Conservation (phyloP, 2,888 invertebrate genomes). For the Drosophila macrospina region DNA sequence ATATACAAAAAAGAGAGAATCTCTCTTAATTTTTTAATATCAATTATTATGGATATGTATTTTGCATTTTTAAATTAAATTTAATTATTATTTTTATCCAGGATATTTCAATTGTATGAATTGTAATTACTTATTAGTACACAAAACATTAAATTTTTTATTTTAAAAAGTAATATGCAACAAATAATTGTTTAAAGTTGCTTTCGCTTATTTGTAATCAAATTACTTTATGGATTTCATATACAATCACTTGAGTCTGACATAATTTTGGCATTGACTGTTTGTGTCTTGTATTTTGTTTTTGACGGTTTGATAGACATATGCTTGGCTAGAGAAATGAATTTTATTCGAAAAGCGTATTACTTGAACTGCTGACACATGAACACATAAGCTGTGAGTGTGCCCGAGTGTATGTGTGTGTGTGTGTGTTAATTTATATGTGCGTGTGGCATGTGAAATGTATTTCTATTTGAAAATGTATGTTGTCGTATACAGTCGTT, state of each 20-base stretch:
- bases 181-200: not conserved
- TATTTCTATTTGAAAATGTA: constrained; percentile 20
- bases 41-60: too few species aligned
- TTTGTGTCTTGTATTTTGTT: constrained; percentile 4
- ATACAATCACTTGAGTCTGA: not conserved
- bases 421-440: not conserved
- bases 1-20: too few species aligned
- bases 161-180: too few species aligned
- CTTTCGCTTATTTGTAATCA: too few species aligned
- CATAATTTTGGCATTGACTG: not conserved
- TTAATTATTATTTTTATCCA: too few species aligned
- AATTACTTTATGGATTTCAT: not conserved
- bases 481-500: constrained; percentile 16
- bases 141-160: too few species aligned
- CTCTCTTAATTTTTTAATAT: too few species aligned
- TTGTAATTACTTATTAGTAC: too few species aligned
- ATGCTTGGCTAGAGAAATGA: constrained; percentile 33
- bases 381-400: constrained; percentile 16
- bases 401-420: constrained; percentile 18
- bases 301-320: constrained; percentile 39
- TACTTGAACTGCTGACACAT: constrained; percentile 39
- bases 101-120: too few species aligned
- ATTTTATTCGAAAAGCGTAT: constrained; percentile 40
- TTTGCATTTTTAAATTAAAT: too few species aligned
- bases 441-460: constrained; percentile 18